phyloP scores from a whole-genome alignment of 2,113 vertebrate genomes.

The Lates calcarifer region DNA sequence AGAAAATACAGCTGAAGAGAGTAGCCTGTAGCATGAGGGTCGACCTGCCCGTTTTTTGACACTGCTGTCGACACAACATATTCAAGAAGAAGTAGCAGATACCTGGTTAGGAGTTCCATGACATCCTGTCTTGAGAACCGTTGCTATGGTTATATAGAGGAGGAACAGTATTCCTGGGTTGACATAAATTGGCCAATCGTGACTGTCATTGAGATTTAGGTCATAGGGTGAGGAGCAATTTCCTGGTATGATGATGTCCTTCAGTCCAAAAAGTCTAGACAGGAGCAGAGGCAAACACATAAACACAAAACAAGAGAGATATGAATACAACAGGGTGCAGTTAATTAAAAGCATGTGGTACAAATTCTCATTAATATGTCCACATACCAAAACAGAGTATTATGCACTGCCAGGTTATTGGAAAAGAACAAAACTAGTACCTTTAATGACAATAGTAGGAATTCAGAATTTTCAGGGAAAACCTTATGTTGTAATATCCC shows the following conservation, averaged over 20 bases:
- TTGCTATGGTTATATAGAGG: constrained; percentile 86
- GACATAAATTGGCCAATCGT: constrained; percentile 92
- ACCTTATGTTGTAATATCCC: no score
- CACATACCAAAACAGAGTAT: background rate
- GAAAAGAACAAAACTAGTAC: background rate
- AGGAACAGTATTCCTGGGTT: constrained; percentile 92
- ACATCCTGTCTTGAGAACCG: constrained; percentile 80
- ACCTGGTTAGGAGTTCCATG: constrained; percentile 56
- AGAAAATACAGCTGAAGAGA: background rate
- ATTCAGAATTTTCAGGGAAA: background rate
- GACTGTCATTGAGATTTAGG: constrained; percentile 84
- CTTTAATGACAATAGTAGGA: background rate
- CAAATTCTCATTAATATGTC: background rate
- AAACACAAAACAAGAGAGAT: background rate
- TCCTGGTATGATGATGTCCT: constrained; percentile 86
- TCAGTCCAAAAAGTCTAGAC: constrained; percentile 91
- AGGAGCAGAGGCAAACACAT: background rate
- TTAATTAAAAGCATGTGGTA: no score
- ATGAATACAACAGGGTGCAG: background rate
- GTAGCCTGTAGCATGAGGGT: background rate
- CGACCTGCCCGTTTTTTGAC: background rate
- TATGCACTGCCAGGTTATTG: background rate
- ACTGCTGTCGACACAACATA: background rate
- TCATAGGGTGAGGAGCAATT: constrained; percentile 87
- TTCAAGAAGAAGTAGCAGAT: background rate